Conservation (phyloP, 2,797 vertebrate species). For the Tachyglossus aculeatus region DNA sequence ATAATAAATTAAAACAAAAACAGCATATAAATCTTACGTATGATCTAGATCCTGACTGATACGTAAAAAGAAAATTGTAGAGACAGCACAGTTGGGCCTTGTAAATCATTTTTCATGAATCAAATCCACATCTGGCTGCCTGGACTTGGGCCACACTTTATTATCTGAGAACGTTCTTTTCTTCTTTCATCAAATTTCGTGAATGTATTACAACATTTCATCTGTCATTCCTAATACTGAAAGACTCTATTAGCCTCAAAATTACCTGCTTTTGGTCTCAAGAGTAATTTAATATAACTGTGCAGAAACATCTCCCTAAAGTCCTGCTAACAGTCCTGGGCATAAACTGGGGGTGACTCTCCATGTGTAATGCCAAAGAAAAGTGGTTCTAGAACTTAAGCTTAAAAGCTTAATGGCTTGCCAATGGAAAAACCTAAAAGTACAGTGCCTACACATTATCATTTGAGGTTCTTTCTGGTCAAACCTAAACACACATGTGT, state of each 20-base stretch:
- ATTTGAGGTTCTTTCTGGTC: not conserved
- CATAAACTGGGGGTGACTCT: not conserved
- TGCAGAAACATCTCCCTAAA: constrained; percentile 36
- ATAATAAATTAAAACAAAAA: constrained; percentile 68
- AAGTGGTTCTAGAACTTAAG: not conserved
- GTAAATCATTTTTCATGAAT: constrained; percentile 31
- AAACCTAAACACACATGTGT: too few species aligned
- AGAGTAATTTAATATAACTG: constrained; percentile 39
- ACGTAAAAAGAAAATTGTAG: constrained; percentile 24
- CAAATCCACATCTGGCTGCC: constrained; percentile 31
- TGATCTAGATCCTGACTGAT: constrained; percentile 32
- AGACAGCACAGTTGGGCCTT: constrained; percentile 16
- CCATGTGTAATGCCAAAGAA: not conserved
- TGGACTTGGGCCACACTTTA: constrained; percentile 16
- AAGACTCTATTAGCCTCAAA: constrained; percentile 7
- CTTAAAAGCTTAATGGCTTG: not conserved
- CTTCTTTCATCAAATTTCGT: constrained; percentile 58
- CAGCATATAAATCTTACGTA: constrained; percentile 45
- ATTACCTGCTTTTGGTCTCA: constrained; percentile 42
- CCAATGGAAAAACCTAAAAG: too few species aligned
- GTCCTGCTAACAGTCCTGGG: not conserved
- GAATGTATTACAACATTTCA: constrained; percentile 45
- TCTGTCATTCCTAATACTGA: constrained; percentile 49
- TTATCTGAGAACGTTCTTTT: constrained; percentile 58
- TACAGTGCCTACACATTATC: not conserved